A percentile compares a stretch with the other conserved stretches of the same genome.
phyloP scores from a whole-genome alignment of 2,797 vertebrate genomes.

The Oreochromis grahami region DNA sequence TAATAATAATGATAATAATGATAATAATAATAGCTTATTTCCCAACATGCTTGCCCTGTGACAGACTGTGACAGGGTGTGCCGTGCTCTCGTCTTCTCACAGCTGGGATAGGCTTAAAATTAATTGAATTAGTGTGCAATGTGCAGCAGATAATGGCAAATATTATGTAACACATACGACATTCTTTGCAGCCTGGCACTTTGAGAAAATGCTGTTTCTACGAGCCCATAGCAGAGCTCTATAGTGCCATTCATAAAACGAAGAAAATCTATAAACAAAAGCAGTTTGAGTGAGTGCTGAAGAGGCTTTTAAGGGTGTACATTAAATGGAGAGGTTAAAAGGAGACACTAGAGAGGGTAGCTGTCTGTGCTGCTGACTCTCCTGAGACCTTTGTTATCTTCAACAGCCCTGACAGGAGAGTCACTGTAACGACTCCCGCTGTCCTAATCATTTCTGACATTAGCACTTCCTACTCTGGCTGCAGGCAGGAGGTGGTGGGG shows the following conservation, averaged over 20 bases:
- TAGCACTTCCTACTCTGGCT: slow-evolving; percentile 37
- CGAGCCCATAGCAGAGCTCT: background rate
- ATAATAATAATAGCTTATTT: background rate
- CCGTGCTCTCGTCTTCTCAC: background rate
- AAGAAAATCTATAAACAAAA: background rate
- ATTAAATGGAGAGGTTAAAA: slow-evolving; percentile 1
- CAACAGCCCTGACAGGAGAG: slow-evolving; percentile 35
- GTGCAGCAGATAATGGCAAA: fast-evolving
- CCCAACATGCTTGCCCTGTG: background rate
- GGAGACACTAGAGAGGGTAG: background rate
- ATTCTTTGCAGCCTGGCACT: background rate
- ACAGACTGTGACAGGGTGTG: background rate
- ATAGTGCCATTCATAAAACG: background rate
- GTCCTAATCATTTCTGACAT: slow-evolving; percentile 53
- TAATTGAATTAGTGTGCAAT: background rate
- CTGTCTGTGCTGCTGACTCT: slow-evolving; percentile 3
- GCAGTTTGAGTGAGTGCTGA: background rate
- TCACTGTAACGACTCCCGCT: background rate
- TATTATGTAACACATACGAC: background rate
- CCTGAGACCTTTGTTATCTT: slow-evolving; percentile 26
- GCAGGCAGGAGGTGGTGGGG: background rate
- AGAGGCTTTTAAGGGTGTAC: background rate
- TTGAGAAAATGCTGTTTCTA: background rate
- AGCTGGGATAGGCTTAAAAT: background rate
- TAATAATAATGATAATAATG: too few relatives aligned